Evolutionary conservation across 2,113 vertebrate species (phyloP), one percentile per base, ranked within the genome.

Genomic region (Rattus rattus): DNA sequence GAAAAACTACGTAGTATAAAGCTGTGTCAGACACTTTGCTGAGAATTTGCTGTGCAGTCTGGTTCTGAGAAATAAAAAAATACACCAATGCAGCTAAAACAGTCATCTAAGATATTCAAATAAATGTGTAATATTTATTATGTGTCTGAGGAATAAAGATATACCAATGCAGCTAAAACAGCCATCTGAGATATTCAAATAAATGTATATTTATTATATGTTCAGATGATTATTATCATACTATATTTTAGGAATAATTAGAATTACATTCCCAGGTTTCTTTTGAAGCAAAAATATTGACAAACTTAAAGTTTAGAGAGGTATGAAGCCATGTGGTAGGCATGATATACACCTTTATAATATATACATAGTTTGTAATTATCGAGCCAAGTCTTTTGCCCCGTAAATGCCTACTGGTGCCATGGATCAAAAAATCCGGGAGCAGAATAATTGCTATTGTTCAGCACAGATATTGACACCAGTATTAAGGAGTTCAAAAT

Each of bases 381-480:
- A 79, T 94, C 36, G 79, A 93, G 97, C 49, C 73, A 92, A 97
- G 90, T 49, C 24, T 95, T 95, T 69, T 54, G 56, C 59, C 83
- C 24, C 83, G 22, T 5, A 80, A 3, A 52, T 86, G 88, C 43
- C 9, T 65, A 88, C 61, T 81, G 19, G 54, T 95, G 61, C 91
- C 54, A 43, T 5, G 67, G 61, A 79, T 94, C 54, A 93, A 85
- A n/a, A 88, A 70, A 5, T 54, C 94, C 26, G 88, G 86, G 49
- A 90, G 63, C 47, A 88, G 73, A 87, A 89, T 49, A 54, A 92
- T 84, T 93, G 14, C 63, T 86, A 26, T 83, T 20, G 6, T 33
- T 30, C 10, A 83, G 72, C 0, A 26, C 76, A 28, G 83, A 59
- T 69, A 86, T 86, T 96, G 47, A 16, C 33, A 91, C 81, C 67